Conservation (phyloP, 2,113 vertebrate genomes). For the Seriola rivoliana region DNA sequence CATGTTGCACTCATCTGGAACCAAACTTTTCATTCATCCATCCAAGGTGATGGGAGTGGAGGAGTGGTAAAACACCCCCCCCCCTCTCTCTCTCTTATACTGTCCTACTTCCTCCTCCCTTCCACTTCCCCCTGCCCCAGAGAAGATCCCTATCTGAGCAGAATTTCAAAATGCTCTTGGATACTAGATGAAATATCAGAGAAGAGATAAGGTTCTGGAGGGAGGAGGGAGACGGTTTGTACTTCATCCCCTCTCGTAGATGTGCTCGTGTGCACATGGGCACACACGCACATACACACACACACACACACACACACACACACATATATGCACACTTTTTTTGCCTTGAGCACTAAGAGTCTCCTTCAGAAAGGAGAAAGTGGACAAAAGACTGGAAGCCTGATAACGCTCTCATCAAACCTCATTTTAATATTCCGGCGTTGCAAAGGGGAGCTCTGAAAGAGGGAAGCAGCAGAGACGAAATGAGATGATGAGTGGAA, state of each 20-base stretch:
- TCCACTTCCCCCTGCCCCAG: slow-evolving; percentile 14
- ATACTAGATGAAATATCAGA: slow-evolving; percentile 59
- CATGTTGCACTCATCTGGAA: slow-evolving; percentile 47
- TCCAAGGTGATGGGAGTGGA: slow-evolving; percentile 32
- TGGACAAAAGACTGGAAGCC: slow-evolving; percentile 71
- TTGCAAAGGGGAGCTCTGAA: slow-evolving; percentile 63
- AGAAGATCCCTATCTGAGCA: slow-evolving; percentile 60
- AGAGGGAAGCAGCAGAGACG: slow-evolving; percentile 55
- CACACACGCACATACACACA: neutral
- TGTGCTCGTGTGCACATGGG: slow-evolving; percentile 7
- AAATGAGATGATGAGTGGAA: slow-evolving; percentile 70
- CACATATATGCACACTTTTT: neutral
- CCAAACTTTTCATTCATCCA: slow-evolving; percentile 60
- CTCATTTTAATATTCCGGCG: slow-evolving; percentile 80
- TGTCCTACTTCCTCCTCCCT: slow-evolving; percentile 28
- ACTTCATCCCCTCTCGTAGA: slow-evolving; percentile 23
- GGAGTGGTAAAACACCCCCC: neutral
- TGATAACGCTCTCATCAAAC: slow-evolving; percentile 82
- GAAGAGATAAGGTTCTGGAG: slow-evolving; percentile 46
- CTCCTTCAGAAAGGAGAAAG: slow-evolving; percentile 75
- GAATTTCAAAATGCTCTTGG: slow-evolving; percentile 66
- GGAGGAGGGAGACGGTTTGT: slow-evolving; percentile 30
- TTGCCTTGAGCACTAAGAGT: slow-evolving; percentile 59
- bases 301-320: neutral
- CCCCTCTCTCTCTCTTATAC: neutral